These are phyloP conservation scores for Mythimna impura DNA, from an alignment of 2,888 invertebrate genomes.

Conservation along the genomic window DNA sequence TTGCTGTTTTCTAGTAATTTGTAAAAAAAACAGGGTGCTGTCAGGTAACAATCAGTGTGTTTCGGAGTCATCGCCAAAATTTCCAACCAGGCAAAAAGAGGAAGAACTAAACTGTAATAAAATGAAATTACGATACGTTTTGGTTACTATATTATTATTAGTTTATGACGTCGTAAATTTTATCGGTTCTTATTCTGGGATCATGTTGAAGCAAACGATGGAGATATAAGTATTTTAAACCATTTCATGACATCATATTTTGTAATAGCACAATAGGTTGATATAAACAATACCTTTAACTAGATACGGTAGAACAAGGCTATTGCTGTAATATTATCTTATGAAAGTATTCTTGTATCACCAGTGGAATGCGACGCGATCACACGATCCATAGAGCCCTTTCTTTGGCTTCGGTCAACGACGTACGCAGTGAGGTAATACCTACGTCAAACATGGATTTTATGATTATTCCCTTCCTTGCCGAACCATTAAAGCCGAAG, in stretches of 20 bases:
- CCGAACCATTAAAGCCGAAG: constrained; percentile 41
- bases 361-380: constrained; percentile 47
- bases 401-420: constrained; percentile 64
- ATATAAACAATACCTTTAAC: background rate
- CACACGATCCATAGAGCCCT: constrained; percentile 44
- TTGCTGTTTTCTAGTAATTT: background rate
- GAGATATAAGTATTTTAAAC: constrained; percentile 25
- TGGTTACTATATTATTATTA: constrained; percentile 21
- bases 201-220: constrained; percentile 6
- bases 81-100: background rate
- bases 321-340: constrained; percentile 44
- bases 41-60: background rate
- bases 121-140: constrained; percentile 1
- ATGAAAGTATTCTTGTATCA: constrained; percentile 49
- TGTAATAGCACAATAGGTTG: background rate
- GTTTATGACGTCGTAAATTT: constrained; percentile 4
- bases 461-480: constrained; percentile 60
- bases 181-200: constrained; percentile 32
- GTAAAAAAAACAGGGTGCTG: background rate
- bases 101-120: background rate
- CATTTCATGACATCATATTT: constrained; percentile 6
- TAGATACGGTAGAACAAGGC: constrained; percentile 9
- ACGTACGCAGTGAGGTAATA: constrained; percentile 58
- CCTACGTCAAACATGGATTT: constrained; percentile 61
- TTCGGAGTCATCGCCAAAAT: background rate